Base-by-base conservation (phyloP, 2,888 invertebrate species). In the Apamea monoglypha region DNA sequence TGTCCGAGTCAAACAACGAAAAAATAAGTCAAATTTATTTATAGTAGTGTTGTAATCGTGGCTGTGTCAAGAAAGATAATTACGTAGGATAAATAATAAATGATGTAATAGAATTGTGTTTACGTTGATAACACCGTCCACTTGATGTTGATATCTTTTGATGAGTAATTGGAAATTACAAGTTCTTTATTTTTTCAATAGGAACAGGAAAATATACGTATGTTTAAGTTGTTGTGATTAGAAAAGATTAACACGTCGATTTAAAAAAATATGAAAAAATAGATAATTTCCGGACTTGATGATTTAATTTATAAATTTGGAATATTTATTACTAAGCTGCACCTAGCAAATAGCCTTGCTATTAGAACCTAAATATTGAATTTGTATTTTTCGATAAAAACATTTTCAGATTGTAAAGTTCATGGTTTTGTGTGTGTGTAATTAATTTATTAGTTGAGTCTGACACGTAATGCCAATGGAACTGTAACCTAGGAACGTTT, bases 91-190 rank as follows among this genome's bases (percentile, higher is more conserved):
- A 77, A 83, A 61, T 29, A 83, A 68, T 36, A 78, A 44, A 67
- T 78, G 36, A 78, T 83, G 78, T 80, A 83, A 80, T 47, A 56
- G n/a, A 53, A 68, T 63, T 85, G 36, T 82, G 36, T 85, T 82
- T 80, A 82, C 50, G 36, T 44, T 73, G 81, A 69, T 80, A 69
- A 29, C 68, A 32, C 16, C 25, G 32, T 25, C 29, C 44, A 61
- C 53, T 66, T 81, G 16, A 50, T 69, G 40, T 50, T 70, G 21
- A 50, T 85, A 80, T 50, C 72, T 71, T 56, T 16, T 25, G 64
- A 85, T 81, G 74, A 85, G 50, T 81, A 74, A 85, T 70, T 66
- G 59, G 74, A 73, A 81, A 61, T 85, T 53, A 44, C 56, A 40
- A 47, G 12, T 29, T 59, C n/a, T 53, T n/a, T 66, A 66, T 44